Evolutionary conservation across 2,113 vertebrate genomes (phyloP).

Genomic region (Ornithorhynchus anatinus): DNA sequence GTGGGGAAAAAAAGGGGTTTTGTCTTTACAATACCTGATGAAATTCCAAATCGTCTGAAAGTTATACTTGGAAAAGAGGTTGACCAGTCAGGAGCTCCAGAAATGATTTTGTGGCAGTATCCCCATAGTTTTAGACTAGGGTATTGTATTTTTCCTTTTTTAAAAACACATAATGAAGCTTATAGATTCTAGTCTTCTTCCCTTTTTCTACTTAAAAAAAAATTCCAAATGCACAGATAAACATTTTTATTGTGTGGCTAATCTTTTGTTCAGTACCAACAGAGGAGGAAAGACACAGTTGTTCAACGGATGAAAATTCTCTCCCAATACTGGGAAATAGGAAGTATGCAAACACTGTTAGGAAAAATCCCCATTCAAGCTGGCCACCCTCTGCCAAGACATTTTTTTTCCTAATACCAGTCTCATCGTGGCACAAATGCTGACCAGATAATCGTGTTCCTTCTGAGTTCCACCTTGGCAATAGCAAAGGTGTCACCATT

Average conservation of each 20-base stretch:
- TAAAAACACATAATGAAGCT: not conserved
- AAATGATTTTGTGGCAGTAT: not conserved
- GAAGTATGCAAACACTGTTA: not conserved
- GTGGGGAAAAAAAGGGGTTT: constrained; percentile 27
- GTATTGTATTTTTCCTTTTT: not conserved
- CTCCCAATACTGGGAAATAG: not conserved
- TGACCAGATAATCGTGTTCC: not conserved
- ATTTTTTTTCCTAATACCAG: no score
- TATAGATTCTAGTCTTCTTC: not conserved
- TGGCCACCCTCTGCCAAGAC: not conserved
- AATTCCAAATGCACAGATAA: not conserved
- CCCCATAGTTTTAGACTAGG: not conserved
- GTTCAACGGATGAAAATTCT: not conserved
- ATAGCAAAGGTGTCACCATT: constrained; percentile 47
- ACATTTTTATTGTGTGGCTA: not conserved
- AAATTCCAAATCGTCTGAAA: constrained; percentile 26
- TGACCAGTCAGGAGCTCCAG: not conserved
- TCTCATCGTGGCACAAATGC: no score
- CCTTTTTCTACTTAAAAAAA: constrained; percentile 10
- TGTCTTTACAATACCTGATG: constrained; percentile 14
- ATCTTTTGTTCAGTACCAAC: not conserved
- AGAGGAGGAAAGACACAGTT: not conserved
- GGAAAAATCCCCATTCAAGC: not conserved
- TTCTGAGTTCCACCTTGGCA: constrained; percentile 45
- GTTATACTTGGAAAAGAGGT: not conserved